Conservation (phyloP, 1,140 invertebrate genomes). For the Drosophila seguyi region DNA sequence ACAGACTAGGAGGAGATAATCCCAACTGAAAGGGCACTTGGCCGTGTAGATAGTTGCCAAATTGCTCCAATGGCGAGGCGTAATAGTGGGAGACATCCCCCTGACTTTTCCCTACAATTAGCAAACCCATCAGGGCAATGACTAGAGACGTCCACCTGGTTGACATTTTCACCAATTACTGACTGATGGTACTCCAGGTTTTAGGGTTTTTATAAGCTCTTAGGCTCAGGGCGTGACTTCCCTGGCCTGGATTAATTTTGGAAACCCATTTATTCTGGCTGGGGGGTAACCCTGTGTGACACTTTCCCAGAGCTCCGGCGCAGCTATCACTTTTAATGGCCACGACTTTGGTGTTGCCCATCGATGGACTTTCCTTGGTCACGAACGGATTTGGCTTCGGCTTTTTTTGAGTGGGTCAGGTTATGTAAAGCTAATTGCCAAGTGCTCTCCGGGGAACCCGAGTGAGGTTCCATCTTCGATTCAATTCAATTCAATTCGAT, state of each 20-base stretch:
- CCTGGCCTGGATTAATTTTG: slow-evolving; percentile 47
- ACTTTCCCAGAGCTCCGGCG: slow-evolving; percentile 10
- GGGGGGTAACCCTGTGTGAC: neutral
- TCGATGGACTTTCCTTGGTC: slow-evolving; percentile 65
- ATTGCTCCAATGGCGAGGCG: slow-evolving; percentile 41
- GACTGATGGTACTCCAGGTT: slow-evolving; percentile 21
- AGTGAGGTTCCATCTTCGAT: slow-evolving; percentile 30
- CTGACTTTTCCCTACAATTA: neutral
- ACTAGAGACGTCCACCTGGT: slow-evolving; percentile 36
- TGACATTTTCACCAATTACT: slow-evolving; percentile 62
- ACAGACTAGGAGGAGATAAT: slow-evolving; percentile 28
- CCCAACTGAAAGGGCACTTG: slow-evolving; percentile 44
- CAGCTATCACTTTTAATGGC: slow-evolving; percentile 52
- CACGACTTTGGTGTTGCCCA: slow-evolving; percentile 54
- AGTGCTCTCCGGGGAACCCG: slow-evolving; percentile 45
- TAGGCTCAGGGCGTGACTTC: slow-evolving; percentile 48
- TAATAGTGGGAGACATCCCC: slow-evolving; percentile 74
- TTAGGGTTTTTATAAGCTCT: slow-evolving; percentile 65
- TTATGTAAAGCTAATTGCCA: slow-evolving; percentile 74
- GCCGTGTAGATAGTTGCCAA: slow-evolving; percentile 44
- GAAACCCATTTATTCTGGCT: slow-evolving; percentile 20
- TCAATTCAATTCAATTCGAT: slow-evolving; percentile 8
- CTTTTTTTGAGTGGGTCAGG: slow-evolving; percentile 45
- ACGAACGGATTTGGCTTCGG: slow-evolving; percentile 35
- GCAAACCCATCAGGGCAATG: slow-evolving; percentile 1